These are phyloP conservation scores for Rhogogaster chlorosoma DNA, from an alignment of 2,888 invertebrate genomes.

Conservation along the genomic window DNA sequence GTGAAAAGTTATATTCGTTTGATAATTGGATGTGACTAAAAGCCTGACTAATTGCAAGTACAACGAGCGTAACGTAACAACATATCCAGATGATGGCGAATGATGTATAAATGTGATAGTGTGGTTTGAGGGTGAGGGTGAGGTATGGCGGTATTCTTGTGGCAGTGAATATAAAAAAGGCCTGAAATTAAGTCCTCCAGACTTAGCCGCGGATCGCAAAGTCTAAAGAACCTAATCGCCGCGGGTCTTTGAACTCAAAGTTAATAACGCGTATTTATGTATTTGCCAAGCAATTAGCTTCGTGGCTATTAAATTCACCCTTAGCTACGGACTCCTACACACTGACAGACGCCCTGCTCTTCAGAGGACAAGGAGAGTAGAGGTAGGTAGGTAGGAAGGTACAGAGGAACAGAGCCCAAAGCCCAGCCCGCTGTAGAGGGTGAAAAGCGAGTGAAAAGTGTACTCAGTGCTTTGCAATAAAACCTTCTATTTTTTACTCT, in stretches of 20 bases:
- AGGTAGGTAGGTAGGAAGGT: slow-evolving; percentile 15
- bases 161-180: slow-evolving; percentile 60
- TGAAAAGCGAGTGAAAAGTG: slow-evolving; percentile 48
- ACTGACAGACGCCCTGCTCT: slow-evolving; percentile 54
- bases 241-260: slow-evolving; percentile 70
- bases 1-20: slow-evolving; percentile 18
- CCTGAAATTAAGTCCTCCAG: slow-evolving; percentile 65
- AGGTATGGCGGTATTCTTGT: slow-evolving; percentile 6
- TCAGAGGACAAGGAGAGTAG: slow-evolving; percentile 57
- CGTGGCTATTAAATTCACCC: slow-evolving; percentile 64
- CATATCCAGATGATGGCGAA: slow-evolving; percentile 24
- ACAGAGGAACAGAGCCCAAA: slow-evolving; percentile 4
- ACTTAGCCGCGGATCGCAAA: slow-evolving; percentile 62
- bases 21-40: slow-evolving; percentile 35
- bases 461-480: slow-evolving; percentile 47
- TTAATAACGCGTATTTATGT: slow-evolving; percentile 74
- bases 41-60: slow-evolving; percentile 41
- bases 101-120: background rate
- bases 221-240: slow-evolving; percentile 70
- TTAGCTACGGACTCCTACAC: slow-evolving; percentile 58
- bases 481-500: slow-evolving; percentile 29
- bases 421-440: background rate
- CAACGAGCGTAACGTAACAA: slow-evolving; percentile 22
- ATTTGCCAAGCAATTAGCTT: slow-evolving; percentile 71
- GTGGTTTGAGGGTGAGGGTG: background rate